Percentiles rank a stretch among this genome's conserved stretches.
Conservation (phyloP, 2,113 vertebrate species). For the Psettodes erumei region DNA sequence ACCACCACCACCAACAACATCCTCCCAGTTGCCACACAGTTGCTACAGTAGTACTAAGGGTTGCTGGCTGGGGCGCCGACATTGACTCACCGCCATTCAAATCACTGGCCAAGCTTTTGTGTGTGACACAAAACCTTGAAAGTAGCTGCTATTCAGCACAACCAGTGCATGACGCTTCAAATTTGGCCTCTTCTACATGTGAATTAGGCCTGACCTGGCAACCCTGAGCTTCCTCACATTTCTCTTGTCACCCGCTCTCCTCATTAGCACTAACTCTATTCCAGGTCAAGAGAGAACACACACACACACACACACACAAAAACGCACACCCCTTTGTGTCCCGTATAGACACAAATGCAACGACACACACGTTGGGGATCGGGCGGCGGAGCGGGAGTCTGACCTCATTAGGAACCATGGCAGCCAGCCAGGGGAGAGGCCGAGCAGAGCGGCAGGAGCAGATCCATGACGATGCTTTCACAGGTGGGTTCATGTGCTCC, state of each 20-base stretch:
- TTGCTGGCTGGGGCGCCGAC: slow-evolving; percentile 18
- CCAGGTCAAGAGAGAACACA: slow-evolving; percentile 57
- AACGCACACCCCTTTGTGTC: too few relatives aligned
- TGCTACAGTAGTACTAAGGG: slow-evolving; percentile 13
- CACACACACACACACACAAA: slow-evolving; percentile 13
- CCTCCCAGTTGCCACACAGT: slow-evolving; percentile 14
- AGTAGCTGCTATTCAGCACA: slow-evolving; percentile 71
- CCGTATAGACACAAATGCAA: slow-evolving; percentile 5
- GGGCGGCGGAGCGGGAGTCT: slow-evolving; percentile 50
- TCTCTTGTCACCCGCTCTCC: slow-evolving; percentile 28
- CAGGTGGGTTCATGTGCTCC: background rate
- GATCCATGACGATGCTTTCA: background rate
- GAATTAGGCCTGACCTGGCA: slow-evolving; percentile 52
- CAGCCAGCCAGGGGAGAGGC: slow-evolving; percentile 39
- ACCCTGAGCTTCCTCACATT: slow-evolving; percentile 31
- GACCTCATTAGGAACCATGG: slow-evolving; percentile 70
- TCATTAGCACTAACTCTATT: slow-evolving; percentile 61
- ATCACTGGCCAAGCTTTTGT: slow-evolving; percentile 52
- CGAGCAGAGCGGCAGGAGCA: too few relatives aligned
- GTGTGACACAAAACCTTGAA: slow-evolving; percentile 51
- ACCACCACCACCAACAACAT: background rate
- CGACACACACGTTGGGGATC: slow-evolving; percentile 54
- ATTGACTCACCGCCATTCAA: slow-evolving; percentile 43
- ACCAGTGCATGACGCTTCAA: slow-evolving; percentile 72
- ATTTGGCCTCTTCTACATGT: slow-evolving; percentile 33